These are phyloP conservation scores for Sebastes cheni DNA, from an alignment of 2,797 vertebrate genomes.

Conservation along the genomic window DNA sequence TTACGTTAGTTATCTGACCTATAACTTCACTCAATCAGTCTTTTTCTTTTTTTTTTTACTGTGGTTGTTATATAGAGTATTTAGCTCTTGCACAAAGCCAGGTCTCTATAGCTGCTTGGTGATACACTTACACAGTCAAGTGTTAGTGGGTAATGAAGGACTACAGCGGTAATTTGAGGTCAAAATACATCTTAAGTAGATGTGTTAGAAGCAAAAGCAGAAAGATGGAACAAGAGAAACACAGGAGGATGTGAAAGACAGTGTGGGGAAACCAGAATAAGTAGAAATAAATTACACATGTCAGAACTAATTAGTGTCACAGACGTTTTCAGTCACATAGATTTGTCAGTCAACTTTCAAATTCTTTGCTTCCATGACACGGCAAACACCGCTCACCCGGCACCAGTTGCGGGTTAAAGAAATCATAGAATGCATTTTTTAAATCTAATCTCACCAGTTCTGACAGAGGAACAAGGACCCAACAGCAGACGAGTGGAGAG, in stretches of 20 bases:
- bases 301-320: not conserved
- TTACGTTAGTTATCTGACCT: not conserved
- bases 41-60: not conserved
- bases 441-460: constrained; percentile 25
- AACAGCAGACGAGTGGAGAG: constrained; percentile 15
- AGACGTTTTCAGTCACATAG: not conserved
- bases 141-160: not conserved
- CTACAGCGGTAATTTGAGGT: not conserved
- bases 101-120: not conserved
- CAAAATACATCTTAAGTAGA: not conserved
- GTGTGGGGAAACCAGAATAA: not conserved
- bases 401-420: not conserved
- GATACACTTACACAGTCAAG: not conserved
- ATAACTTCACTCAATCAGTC: not conserved
- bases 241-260: not conserved
- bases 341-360: not conserved
- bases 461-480: constrained; percentile 18
- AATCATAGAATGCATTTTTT: constrained; percentile 19
- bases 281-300: not conserved
- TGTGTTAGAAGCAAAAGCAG: not conserved
- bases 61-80: not conserved
- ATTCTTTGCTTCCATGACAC: not conserved
- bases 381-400: not conserved
- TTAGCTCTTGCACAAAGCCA: not conserved
- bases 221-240: not conserved